A percentile compares a stretch with the other conserved stretches of the same genome.
phyloP scores from a whole-genome alignment of 2,888 invertebrate genomes.

The Lochmaea crataegi region DNA sequence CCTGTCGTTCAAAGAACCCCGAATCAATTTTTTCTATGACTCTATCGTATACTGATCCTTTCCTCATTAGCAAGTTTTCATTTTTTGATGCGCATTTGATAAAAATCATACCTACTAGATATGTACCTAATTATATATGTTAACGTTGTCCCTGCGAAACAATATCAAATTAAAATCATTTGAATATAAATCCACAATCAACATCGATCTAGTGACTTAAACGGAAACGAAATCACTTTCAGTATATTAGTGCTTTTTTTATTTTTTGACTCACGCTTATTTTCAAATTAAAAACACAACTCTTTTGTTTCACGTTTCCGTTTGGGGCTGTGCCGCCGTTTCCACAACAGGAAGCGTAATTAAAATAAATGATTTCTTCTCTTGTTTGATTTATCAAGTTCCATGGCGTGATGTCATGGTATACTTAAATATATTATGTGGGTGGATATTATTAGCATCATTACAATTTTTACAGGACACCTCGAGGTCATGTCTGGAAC shows the following conservation, averaged over 20 bases:
- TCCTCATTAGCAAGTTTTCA: too few relatives aligned
- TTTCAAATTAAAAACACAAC: slow-evolving; percentile 39
- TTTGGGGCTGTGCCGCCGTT: slow-evolving; percentile 46
- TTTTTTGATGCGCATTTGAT: not conserved
- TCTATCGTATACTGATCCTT: too few relatives aligned
- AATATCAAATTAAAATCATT: not conserved
- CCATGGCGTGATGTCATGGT: slow-evolving; percentile 51
- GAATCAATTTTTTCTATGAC: too few relatives aligned
- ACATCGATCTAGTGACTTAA: slow-evolving; percentile 15
- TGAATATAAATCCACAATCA: slow-evolving; percentile 6
- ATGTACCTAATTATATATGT: not conserved
- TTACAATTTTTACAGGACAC: slow-evolving; percentile 38
- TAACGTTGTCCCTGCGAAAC: not conserved
- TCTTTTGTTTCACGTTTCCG: slow-evolving; percentile 51
- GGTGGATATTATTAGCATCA: slow-evolving; percentile 46
- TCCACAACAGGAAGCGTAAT: slow-evolving; percentile 52
- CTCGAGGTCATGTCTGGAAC: slow-evolving; percentile 26
- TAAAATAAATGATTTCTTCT: slow-evolving; percentile 54
- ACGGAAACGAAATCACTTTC: slow-evolving; percentile 23
- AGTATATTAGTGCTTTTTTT: slow-evolving; percentile 22
- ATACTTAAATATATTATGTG: slow-evolving; percentile 47
- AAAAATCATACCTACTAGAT: not conserved
- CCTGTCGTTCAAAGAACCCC: too few relatives aligned
- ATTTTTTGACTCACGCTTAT: slow-evolving; percentile 38
- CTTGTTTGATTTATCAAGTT: slow-evolving; percentile 49